phyloP scores from a whole-genome alignment of 2,888 invertebrate species.

The Latrodectus elegans region DNA sequence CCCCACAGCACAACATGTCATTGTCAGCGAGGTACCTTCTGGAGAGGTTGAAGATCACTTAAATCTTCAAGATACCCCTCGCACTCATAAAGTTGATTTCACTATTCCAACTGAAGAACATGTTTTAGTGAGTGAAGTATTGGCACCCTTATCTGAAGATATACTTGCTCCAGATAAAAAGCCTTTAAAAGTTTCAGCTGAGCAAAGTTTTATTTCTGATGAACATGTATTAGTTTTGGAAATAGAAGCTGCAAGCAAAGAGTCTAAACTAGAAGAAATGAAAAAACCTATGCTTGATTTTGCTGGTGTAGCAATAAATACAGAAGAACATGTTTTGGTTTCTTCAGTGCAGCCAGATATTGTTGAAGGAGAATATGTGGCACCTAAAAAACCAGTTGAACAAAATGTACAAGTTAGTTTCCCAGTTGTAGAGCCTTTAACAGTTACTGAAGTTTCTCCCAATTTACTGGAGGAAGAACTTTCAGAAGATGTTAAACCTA shows the following conservation, averaged over 20 bases:
- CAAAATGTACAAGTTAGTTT: conserved; percentile 50
- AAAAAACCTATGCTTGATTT: conserved; percentile 55
- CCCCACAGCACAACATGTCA: conserved; percentile 64
- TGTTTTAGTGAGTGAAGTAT: conserved; percentile 65
- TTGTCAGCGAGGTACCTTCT: conserved; percentile 58
- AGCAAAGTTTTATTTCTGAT: conserved; percentile 45
- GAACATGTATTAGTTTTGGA: conserved; percentile 67
- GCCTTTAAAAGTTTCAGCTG: conserved; percentile 64
- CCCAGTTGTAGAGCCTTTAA: conserved; percentile 63
- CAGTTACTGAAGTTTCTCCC: conserved; percentile 55
- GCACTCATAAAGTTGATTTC: conserved; percentile 51
- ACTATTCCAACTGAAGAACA: conserved; percentile 69
- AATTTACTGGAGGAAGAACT: conserved; percentile 43
- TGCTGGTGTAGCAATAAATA: conserved; percentile 53
- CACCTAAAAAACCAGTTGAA: conserved; percentile 14
- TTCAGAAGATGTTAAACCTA: conserved; percentile 31
- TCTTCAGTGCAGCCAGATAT: conserved; percentile 69
- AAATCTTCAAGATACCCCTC: conserved; percentile 47
- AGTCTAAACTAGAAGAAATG: conserved; percentile 55
- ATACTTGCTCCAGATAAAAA: conserved; percentile 52
- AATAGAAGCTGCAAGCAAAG: conserved; percentile 67
- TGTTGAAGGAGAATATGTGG: conserved; percentile 69
- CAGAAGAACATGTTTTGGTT: conserved; percentile 69
- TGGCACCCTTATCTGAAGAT: conserved; percentile 68
- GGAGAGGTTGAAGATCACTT: conserved; percentile 51